These are phyloP conservation scores for Pristionchus fissidentatus DNA, from an alignment of 2,888 invertebrate genomes.

Conservation along the genomic window DNA sequence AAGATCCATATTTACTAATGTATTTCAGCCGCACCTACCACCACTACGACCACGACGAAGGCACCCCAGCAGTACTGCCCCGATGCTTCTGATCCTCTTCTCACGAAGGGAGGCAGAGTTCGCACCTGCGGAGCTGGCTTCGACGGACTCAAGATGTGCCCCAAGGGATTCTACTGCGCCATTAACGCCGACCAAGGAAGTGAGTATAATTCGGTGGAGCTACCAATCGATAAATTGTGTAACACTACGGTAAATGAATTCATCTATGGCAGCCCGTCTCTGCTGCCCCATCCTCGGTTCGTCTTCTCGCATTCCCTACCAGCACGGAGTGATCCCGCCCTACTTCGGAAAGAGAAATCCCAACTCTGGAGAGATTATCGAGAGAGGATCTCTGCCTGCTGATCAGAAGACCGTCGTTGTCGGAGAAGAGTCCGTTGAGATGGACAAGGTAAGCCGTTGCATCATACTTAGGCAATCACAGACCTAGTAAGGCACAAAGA, in stretches of 20 bases:
- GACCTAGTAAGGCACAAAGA: no score
- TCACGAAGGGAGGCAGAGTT: conserved; percentile 50
- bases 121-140: conserved; percentile 72
- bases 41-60: conserved; percentile 24
- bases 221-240: neutral
- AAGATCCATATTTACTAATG: neutral
- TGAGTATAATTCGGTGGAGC: conserved; percentile 42
- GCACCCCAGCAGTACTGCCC: conserved; percentile 60
- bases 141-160: conserved; percentile 74
- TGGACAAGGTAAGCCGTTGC: neutral
- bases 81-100: conserved; percentile 65
- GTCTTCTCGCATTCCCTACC: conserved; percentile 65
- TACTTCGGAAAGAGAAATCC: conserved; percentile 61
- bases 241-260: neutral
- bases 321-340: conserved; percentile 66
- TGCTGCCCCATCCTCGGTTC: conserved; percentile 70
- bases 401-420: conserved; percentile 50
- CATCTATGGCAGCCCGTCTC: conserved; percentile 61
- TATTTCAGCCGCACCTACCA: conserved; percentile 30
- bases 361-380: conserved; percentile 66
- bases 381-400: conserved; percentile 62
- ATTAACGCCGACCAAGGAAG: conserved; percentile 67
- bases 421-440: conserved; percentile 41
- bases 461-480: neutral
- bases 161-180: conserved; percentile 73